Evolutionary conservation across 2,113 vertebrate species (phyloP).

Genomic region (Thymallus thymallus): DNA sequence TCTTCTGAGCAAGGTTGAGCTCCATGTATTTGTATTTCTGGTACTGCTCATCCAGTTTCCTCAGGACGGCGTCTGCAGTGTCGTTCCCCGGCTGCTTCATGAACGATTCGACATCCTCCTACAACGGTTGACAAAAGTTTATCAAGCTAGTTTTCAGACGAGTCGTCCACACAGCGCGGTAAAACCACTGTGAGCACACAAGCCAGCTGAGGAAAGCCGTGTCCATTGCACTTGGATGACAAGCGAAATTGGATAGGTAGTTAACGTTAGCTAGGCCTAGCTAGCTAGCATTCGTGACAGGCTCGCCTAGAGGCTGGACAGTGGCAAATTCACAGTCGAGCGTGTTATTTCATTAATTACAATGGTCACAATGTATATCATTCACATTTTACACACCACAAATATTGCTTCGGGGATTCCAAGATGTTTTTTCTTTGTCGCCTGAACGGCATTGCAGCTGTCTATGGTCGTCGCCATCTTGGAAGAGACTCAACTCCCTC

Average conservation of each 20-base stretch:
- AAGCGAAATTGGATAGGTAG: too few species aligned
- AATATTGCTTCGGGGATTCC: conserved; percentile 92
- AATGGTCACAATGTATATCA: not conserved
- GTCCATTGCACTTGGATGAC: too few species aligned
- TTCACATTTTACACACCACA: conserved; percentile 77
- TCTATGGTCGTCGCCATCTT: conserved; percentile 88
- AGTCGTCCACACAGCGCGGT: not conserved
- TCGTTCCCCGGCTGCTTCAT: conserved; percentile 97
- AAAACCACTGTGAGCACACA: too few species aligned
- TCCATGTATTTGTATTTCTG: conserved; percentile 99
- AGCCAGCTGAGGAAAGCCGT: too few species aligned
- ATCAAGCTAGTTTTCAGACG: not conserved
- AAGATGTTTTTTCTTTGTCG: conserved; percentile 81
- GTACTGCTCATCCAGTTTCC: conserved; percentile 94
- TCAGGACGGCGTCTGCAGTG: conserved; percentile 87
- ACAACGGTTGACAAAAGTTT: conserved; percentile 3
- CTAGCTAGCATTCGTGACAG: conserved; percentile 8
- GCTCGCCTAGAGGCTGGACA: not conserved
- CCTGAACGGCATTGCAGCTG: conserved; percentile 69
- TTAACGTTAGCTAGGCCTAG: too few species aligned
- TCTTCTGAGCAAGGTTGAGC: conserved; percentile 95
- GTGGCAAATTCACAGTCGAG: too few species aligned
- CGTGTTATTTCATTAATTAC: not conserved
- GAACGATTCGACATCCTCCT: conserved; percentile 98
- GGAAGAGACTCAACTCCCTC: conserved; percentile 64